phyloP scores from a whole-genome alignment of 2,113 vertebrate genomes.

The Vanacampus margaritifer region DNA sequence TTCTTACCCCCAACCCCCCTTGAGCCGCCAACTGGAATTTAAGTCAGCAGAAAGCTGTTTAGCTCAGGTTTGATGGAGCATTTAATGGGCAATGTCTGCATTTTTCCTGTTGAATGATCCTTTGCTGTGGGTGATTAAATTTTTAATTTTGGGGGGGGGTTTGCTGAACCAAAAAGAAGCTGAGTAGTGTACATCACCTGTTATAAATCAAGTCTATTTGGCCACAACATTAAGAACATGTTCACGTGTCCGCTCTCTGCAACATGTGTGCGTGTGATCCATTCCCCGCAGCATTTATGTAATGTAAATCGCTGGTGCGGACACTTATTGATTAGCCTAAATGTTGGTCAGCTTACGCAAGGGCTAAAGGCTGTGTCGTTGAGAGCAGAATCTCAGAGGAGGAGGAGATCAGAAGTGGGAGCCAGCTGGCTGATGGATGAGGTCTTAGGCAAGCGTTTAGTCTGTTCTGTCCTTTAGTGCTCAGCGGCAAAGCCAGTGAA shows the following conservation, averaged over 20 bases:
- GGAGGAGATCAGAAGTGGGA: conserved; percentile 43
- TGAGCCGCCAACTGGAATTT: conserved; percentile 45
- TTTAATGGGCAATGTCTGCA: conserved; percentile 27
- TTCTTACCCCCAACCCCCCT: conserved; percentile 3
- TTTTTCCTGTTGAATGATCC: not conserved
- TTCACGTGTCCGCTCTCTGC: not conserved
- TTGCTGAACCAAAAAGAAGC: conserved; percentile 15
- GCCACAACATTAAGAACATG: not conserved
- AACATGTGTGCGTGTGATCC: not conserved
- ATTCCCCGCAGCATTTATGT: conserved; percentile 14
- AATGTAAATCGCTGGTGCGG: conserved; percentile 46
- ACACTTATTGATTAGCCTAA: conserved; percentile 55
- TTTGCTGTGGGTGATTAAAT: not conserved
- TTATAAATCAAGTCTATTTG: not conserved
- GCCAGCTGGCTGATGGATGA: conserved; percentile 50
- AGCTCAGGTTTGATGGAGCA: conserved; percentile 17
- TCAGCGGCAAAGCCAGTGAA: conserved; percentile 48
- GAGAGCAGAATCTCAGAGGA: conserved; percentile 8
- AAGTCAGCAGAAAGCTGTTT: conserved; percentile 34
- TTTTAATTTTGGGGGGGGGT: not conserved
- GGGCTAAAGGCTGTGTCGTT: not conserved
- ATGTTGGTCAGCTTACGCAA: conserved; percentile 50
- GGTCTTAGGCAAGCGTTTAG: conserved; percentile 43
- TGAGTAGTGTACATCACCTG: not conserved
- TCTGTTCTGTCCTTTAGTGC: conserved; percentile 44